Conservation (phyloP, 2,113 vertebrate species). For the Sylvilagus bachmani region DNA sequence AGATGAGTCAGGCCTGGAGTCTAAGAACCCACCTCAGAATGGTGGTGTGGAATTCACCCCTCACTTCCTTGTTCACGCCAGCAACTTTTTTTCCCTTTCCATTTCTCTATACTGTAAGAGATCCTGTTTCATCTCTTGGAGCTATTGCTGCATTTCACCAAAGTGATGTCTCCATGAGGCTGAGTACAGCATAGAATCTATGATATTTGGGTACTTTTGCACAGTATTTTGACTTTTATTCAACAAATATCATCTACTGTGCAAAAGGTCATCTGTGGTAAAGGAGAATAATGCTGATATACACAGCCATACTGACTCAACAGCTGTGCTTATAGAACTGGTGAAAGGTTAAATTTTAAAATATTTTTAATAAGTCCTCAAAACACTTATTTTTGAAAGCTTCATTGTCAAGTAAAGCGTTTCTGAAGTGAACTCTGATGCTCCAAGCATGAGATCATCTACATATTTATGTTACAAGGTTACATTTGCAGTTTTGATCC, state of each 20-base stretch:
- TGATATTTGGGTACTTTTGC: not conserved
- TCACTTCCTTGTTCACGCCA: not conserved
- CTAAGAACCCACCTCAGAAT: not conserved
- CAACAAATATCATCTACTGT: not conserved
- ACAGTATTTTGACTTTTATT: constrained; percentile 20
- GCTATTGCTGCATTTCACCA: not conserved
- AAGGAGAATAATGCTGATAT: not conserved
- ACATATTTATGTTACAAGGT: not conserved
- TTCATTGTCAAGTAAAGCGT: not conserved
- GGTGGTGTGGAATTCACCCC: not conserved
- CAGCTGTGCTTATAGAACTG: not conserved
- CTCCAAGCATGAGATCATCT: constrained; percentile 13
- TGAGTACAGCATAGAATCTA: not conserved
- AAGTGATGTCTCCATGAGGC: not conserved
- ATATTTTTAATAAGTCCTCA: not conserved
- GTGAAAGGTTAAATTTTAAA: not conserved
- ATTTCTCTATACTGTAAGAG: not conserved
- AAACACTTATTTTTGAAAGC: constrained; percentile 40
- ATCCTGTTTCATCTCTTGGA: not conserved
- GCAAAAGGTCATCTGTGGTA: not conserved
- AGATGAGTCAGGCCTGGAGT: too few species aligned
- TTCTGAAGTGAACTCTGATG: constrained; percentile 42
- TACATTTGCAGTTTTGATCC: not conserved
- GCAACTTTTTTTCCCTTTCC: not conserved
- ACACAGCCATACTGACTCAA: not conserved